These are phyloP conservation scores for Tyria jacobaeae DNA, from an alignment of 2,888 invertebrate species.

Conservation along the genomic window DNA sequence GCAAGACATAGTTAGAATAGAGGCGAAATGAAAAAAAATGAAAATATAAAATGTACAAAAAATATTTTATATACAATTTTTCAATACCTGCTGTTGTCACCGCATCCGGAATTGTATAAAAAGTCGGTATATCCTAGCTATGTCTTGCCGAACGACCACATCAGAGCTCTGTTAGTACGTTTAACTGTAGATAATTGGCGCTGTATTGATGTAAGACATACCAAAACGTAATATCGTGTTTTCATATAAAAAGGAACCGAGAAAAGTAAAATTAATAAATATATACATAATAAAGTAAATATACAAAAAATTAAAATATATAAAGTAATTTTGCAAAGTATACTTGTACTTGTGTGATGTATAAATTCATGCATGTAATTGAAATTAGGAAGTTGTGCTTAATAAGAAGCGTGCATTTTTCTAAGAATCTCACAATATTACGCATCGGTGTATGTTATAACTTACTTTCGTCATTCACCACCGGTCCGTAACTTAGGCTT, in stretches of 20 bases:
- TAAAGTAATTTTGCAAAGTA: not conserved
- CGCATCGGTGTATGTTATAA: conserved; percentile 63
- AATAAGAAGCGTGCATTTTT: conserved; percentile 42
- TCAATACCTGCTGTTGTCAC: conserved; percentile 71
- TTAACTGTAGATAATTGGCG: conserved; percentile 50
- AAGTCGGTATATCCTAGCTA: conserved; percentile 63
- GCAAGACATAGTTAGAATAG: conserved; percentile 85
- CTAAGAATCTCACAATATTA: conserved; percentile 47
- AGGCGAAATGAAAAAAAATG: conserved; percentile 63
- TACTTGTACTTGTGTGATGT: conserved; percentile 16
- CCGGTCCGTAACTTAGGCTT: conserved; percentile 90
- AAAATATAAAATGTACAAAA: conserved; percentile 58
- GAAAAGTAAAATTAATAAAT: not conserved
- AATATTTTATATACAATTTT: conserved; percentile 39
- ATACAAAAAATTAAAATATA: not conserved
- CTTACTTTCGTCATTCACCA: conserved; percentile 93
- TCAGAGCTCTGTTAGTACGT: conserved; percentile 81
- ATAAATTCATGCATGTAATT: not conserved
- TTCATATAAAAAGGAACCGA: conserved; percentile 3
- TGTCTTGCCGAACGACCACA: conserved; percentile 85
- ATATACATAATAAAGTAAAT: not conserved
- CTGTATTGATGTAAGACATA: conserved; percentile 60
- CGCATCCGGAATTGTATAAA: conserved; percentile 49
- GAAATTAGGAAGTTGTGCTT: conserved; percentile 31
- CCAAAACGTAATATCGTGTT: conserved; percentile 60